Evolutionary conservation across 2,888 invertebrate genomes (phyloP), one percentile per base, ranked within the genome.

Genomic region (Macrosiphum euphorbiae): DNA sequence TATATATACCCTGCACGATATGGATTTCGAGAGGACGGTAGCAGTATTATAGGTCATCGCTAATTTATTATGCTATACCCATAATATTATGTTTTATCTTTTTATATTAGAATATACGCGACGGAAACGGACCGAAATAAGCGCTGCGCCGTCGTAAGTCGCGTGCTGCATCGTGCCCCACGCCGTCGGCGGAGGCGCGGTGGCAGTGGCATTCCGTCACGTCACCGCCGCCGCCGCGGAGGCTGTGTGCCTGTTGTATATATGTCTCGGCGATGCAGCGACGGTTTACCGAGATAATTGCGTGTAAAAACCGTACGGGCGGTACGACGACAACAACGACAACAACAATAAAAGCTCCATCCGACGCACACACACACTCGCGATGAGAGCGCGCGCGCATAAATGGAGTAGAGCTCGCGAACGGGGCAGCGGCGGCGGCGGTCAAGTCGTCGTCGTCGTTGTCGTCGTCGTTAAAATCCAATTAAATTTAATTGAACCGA

Each of bases 401-500:
- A 92, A 92, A 92, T 67, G 67, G 87, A 87, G 61, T 87, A 50
- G 92, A 86, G 44, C 91, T 58, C 41, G 85, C 55, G 85, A 55
- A 86, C 91, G 47, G n/a, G 50, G 67, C 67, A n/a, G 90, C 47
- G 44, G 44, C 88, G 20, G 84, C 58, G 35, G 89, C 35, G 84
- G 93, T 89, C 88, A 78, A 88, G 85, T 92, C 78, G 58, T 58
- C 58, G 55, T 55, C 55, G 55, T 47, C 44, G 93, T 92, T 52
- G 93, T 94, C 90, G 94, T 92, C 55, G 93, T 94, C 90, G 94
- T 94, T 94, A 94, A 94, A 94, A 94, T 94, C 94, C 94, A 94
- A 94, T 94, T 94, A 94, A 94, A 94, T 94, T 94, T 94, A 94
- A 94, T 94, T 94, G 94, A 94, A 94, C 52, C 90, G 90, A 94